Evolutionary conservation across 2,113 vertebrate species (phyloP), one percentile per base, ranked within the genome.

Genomic region (Macquaria australasica): DNA sequence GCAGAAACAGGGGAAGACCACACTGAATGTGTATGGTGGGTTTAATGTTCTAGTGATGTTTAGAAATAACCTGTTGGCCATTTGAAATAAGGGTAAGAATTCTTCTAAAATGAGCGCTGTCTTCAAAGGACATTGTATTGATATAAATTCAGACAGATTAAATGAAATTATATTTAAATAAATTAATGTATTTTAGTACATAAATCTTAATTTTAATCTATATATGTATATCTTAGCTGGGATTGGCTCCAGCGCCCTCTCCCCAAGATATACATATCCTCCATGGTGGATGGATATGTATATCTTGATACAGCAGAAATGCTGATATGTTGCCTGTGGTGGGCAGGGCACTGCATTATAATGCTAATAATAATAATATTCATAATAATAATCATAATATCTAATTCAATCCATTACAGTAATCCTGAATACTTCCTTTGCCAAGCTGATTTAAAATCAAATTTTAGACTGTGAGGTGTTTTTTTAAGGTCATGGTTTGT

Each of bases 21-120:
- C 5, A 1, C 89, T 93, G 7, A 80, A 86, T 53, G 92, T 95
- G 12, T 95, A 90, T 58, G 28, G 93, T 94, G 71, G 64, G 91
- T 87, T 23, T 15, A n/a, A 5, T 8, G 5, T 76, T 55, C 2
- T 0, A 10, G 48, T 34, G 11, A 12, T 14, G 25, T 48, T 62
- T 34, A 45, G 28, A 68, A 45, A 34, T 31, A 9, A 75, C 25
- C 21, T 4, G 1, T 41, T 3, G 5, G 8, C 8, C 10, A 16
- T 31, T 51, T 51, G 5, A 64, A n/a, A 50, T 1, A 10, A 63
- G 60, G 28, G 60, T 37, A 37, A 50, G 0, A 41, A 41, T 39
- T 55, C 5, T 37, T 71, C 51, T 56, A 8, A 72, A 39, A 16
- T 28, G 6, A 48, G 39, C 8, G 3, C 18, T 34, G 20, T 53